These are phyloP conservation scores for Zhuqinia jingwanae DNA, from an alignment of 2,888 invertebrate genomes.

Conservation along the genomic window DNA sequence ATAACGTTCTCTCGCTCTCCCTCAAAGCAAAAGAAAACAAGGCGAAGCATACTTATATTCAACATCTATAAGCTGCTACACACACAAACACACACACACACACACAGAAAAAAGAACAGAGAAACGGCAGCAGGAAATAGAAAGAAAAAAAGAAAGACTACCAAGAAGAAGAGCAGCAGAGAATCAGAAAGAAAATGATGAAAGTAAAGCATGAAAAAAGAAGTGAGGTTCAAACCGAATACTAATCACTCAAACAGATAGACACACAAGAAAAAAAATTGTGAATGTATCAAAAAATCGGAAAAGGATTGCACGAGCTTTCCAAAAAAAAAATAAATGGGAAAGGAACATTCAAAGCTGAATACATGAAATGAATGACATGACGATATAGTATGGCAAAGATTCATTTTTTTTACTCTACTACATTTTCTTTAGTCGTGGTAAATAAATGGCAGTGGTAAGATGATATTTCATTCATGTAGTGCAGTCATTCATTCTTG, in stretches of 20 bases:
- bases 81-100: too few species aligned
- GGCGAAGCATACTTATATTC: constrained; percentile 6
- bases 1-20: neutral
- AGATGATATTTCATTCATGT: neutral
- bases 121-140: neutral
- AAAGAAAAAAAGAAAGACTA: neutral
- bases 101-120: too few species aligned
- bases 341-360: constrained; percentile 28
- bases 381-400: constrained; percentile 38
- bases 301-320: constrained; percentile 21
- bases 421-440: neutral
- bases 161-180: neutral
- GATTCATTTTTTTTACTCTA: constrained; percentile 27
- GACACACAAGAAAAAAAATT: constrained; percentile 19
- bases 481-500: constrained; percentile 34
- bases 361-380: constrained; percentile 56
- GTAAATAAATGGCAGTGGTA: neutral
- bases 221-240: constrained; percentile 56
- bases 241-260: constrained; percentile 66
- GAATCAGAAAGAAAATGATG: constrained; percentile 22
- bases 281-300: constrained; percentile 33
- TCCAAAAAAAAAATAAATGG: neutral
- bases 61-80: constrained; percentile 15
- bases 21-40: neutral
- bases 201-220: constrained; percentile 34